Evolutionary conservation across 1,140 invertebrate genomes (phyloP).

Genomic region (Nomia melanderi): DNA sequence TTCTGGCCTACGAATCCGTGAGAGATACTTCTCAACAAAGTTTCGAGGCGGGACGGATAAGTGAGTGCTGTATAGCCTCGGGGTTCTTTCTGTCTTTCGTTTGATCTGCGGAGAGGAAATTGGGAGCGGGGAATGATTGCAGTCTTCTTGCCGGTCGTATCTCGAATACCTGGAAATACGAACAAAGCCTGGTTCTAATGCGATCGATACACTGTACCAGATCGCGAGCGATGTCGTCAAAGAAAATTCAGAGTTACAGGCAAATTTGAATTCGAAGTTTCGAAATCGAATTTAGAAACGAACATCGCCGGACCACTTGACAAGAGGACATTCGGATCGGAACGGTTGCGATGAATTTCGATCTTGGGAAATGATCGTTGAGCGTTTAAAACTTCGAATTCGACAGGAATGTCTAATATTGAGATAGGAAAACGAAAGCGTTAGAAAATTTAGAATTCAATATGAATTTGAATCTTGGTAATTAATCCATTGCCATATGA

Average conservation of each 20-base stretch:
- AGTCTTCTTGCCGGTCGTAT: background rate
- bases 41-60: constrained; percentile 33
- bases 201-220: background rate
- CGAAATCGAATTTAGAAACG: background rate
- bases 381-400: too few relatives aligned
- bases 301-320: background rate
- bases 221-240: background rate
- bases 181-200: background rate
- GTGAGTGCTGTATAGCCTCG: background rate
- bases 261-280: background rate
- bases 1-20: constrained; percentile 9
- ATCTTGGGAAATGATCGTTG: too few relatives aligned
- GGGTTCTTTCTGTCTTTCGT: background rate
- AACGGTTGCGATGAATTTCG: too few relatives aligned
- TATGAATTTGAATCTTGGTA: too few relatives aligned
- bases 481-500: too few relatives aligned
- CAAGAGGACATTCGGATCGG: too few relatives aligned
- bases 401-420: too few relatives aligned
- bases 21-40: constrained; percentile 37
- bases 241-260: background rate
- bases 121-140: constrained; percentile 34
- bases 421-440: too few relatives aligned
- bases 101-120: background rate
- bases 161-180: background rate
- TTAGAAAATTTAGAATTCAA: too few relatives aligned